Percentiles rank a stretch among this genome's conserved stretches.
phyloP scores from a whole-genome alignment of 2,888 invertebrate species.

The Saturnia japonica region DNA sequence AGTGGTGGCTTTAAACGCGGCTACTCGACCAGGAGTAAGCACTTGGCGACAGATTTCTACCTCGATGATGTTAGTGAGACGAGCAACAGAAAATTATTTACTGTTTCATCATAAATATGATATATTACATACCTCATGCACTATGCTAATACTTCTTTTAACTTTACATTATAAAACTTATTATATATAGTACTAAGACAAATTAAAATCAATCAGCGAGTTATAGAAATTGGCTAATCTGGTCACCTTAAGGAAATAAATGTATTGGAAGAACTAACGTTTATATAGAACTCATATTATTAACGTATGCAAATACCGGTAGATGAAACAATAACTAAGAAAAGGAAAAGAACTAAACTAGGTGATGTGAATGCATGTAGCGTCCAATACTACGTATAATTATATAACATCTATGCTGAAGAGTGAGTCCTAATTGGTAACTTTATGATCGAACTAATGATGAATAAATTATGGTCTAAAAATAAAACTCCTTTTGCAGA shows the following conservation, averaged over 20 bases:
- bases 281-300: background rate
- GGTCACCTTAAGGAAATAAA: background rate
- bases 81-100: too few species aligned
- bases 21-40: too few species aligned
- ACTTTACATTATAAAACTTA: background rate
- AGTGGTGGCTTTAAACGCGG: too few species aligned
- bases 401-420: too few species aligned
- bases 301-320: background rate
- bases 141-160: background rate
- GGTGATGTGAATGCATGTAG: too few species aligned
- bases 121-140: background rate
- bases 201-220: background rate
- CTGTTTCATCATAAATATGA: background rate
- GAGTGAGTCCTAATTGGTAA: too few species aligned
- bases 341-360: too few species aligned
- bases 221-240: background rate
- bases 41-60: too few species aligned
- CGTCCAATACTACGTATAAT: too few species aligned
- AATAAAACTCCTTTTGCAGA: constrained; percentile 29
- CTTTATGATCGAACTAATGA: background rate
- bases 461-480: background rate
- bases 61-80: too few species aligned
- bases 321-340: background rate
- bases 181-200: background rate
- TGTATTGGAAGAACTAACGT: background rate